Percentiles rank a stretch among this genome's conserved stretches.
Conservation (phyloP, 2,113 vertebrate genomes). For the Callipepla squamata region DNA sequence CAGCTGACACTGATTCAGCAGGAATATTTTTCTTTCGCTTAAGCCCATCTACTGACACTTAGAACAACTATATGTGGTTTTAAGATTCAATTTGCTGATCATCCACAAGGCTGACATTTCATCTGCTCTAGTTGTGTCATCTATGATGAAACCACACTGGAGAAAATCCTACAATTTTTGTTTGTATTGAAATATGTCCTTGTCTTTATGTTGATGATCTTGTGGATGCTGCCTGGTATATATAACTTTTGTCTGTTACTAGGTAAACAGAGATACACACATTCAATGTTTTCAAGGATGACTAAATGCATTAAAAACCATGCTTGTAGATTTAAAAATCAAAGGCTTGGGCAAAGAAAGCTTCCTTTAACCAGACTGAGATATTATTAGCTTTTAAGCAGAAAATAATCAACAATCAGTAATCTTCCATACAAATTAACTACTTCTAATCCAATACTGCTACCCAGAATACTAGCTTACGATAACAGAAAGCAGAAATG, state of each 20-base stretch:
- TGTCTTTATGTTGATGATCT: background rate
- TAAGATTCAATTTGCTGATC: background rate
- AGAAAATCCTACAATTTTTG: background rate
- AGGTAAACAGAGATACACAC: background rate
- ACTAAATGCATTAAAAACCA: background rate
- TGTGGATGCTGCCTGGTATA: background rate
- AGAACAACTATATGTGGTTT: background rate
- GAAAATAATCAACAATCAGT: background rate
- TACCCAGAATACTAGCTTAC: background rate
- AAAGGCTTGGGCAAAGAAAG: background rate
- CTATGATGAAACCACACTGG: background rate
- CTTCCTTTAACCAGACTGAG: background rate
- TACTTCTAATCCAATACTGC: background rate
- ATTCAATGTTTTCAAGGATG: background rate
- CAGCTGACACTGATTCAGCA: background rate
- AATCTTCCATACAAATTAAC: background rate
- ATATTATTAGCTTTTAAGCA: background rate
- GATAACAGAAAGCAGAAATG: background rate
- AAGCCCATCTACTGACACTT: background rate
- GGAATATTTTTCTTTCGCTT: background rate
- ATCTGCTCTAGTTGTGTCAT: background rate
- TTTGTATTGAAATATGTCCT: background rate
- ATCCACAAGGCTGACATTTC: background rate
- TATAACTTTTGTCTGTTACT: background rate
- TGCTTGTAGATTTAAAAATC: background rate